phyloP scores from a whole-genome alignment of 2,113 vertebrate species.

The Bothrops jararaca region DNA sequence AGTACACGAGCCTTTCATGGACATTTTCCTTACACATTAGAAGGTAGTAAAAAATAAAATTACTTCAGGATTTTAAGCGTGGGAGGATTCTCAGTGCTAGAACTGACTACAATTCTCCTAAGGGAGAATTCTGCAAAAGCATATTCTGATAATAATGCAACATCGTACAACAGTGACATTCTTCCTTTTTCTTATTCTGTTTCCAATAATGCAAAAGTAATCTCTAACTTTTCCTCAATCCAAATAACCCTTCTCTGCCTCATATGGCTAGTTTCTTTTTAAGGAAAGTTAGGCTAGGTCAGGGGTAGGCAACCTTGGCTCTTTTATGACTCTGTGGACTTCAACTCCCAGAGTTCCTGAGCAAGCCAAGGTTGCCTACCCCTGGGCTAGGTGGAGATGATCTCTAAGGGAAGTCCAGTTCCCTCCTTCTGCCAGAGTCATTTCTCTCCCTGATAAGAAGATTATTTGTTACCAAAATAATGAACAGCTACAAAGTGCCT shows the following conservation, averaged over 20 bases:
- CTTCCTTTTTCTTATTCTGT: not conserved
- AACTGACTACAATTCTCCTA: not conserved
- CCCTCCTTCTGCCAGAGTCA: not conserved
- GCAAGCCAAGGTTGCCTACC: too few relatives aligned
- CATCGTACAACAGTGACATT: not conserved
- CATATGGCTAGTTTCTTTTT: not conserved
- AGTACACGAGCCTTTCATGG: not conserved
- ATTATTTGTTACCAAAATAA: not conserved
- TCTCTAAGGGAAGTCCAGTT: not conserved
- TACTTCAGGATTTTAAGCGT: not conserved
- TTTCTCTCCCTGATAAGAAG: not conserved
- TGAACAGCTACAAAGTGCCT: not conserved
- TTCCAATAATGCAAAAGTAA: not conserved
- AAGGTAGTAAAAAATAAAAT: slow-evolving; percentile 15
- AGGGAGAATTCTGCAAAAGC: not conserved
- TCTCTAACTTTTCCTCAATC: not conserved
- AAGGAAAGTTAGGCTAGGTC: not conserved
- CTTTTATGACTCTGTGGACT: too few relatives aligned
- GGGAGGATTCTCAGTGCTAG: not conserved
- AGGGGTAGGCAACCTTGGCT: not conserved
- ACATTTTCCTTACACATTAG: not conserved
- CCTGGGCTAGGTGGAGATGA: not conserved
- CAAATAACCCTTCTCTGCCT: not conserved
- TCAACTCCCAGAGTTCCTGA: too few relatives aligned
- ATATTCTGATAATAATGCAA: not conserved